Evolutionary conservation across 1,140 invertebrate genomes (phyloP), one percentile per base, ranked within the genome.

Genomic region (Telenomus remus): DNA sequence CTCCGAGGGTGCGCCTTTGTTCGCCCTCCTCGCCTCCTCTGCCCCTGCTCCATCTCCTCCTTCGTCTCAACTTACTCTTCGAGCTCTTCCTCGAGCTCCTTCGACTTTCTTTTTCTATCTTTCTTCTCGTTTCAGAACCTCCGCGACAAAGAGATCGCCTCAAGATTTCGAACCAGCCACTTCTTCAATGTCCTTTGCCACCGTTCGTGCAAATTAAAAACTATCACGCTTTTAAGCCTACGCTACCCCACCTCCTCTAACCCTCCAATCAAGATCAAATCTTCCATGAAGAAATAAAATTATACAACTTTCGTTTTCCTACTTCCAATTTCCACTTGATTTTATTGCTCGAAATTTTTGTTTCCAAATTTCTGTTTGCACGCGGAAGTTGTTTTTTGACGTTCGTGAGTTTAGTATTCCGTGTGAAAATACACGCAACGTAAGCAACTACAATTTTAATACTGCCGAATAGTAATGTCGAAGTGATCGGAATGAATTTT

Each of bases 131-230:
- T 66, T 69, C 55, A 65, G 64, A 56, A 77, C 49, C 63, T 57
- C 54, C 65, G 69, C 76, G 76, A 78, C 76, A 78, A 78, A 78
- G 69, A 78, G 64, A 77, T 77, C 75, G 69, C 51, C 57, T 14
- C 13, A 73, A 69, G 75, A 77, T 78, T 78, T 78, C 65, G 59
- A 70, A 66, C 64, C 60, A 78, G 66, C 70, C 76, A 74, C 76
- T 78, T 78, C 76, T 72, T 78, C 75, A 73, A 78, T 64, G 75
- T 65, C 75, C 69, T 78, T 78, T 73, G 76, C 76, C 70, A 66
- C 76, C 60, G 76, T 57, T 71, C 70, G 65, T 78, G 76, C 76
- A 66, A 74, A 74, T 78, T 74, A 78, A 78, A 74, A 78, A 74
- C 76, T 71, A 68, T 74, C 70, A 64, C 76, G 71, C 61, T 71